Base-by-base conservation (phyloP, 2,797 vertebrate genomes). In the Cyclopterus lumpus region DNA sequence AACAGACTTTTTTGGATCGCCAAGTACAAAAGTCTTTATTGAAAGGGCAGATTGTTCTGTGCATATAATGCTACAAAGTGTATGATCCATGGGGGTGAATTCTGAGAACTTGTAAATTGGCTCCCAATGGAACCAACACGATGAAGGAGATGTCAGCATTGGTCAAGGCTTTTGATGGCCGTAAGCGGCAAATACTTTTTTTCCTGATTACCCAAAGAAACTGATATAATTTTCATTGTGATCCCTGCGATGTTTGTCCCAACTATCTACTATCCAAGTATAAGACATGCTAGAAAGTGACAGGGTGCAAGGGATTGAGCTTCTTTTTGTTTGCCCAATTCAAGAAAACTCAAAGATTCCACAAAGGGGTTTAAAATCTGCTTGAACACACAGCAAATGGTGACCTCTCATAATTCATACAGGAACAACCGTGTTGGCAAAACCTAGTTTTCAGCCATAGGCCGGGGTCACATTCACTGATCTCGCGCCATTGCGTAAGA, bases 311-410 rank as follows among this genome's bases (percentile, higher is more conserved):
- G 49, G 20, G 22, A 61, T 30, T 40, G 16, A 26, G 36, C 14
- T 38, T 22, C 44, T 60, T 55, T 73, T 53, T 54, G 46, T 55
- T 32, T 5, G 34, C 30, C 22, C 36, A n/a, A 46, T 58, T 49
- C 26, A 69, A 63, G 22, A 16, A 20, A 26, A 67, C 40, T 46
- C 49, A 40, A 20, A 59, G 30, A 64, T 63, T 70, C 30, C 26
- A 76, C 46, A 14, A 30, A 60, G 22, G 11, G 22, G 1, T 48
- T 38, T 54, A 30, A 51, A 48, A 73, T 20, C 42, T 80, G 34
- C 18, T 18, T 40, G 44, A 48, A 53, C 40, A 71, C 75, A 51
- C 44, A 54, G 63, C 59, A 77, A 71, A 79, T 63, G 75, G 72
- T 42, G 67, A 62, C 69, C 71, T 2, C 6, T 63, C 40, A 28